Percentiles rank a stretch among this genome's conserved stretches.
Evolutionary conservation across 2,797 vertebrate genomes (phyloP).

Genomic region (Selene dorsalis): DNA sequence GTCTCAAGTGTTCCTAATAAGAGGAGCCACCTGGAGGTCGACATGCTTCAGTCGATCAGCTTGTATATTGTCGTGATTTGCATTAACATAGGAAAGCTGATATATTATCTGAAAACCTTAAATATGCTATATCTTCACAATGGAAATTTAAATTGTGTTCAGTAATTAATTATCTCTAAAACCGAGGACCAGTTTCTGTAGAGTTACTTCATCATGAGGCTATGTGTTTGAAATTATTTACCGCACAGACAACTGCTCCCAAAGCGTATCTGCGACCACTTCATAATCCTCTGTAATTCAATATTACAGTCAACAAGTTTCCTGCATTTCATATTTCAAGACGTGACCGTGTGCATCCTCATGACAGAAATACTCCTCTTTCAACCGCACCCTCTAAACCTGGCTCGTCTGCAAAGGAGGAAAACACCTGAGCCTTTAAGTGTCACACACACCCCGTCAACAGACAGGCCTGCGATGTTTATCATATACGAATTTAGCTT

Average conservation of each 20-base stretch:
- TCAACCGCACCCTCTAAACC: constrained; percentile 25
- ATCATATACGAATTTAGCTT: constrained; percentile 42
- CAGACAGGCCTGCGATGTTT: constrained; percentile 3
- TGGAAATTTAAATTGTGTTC: neutral
- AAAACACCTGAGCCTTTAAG: constrained; percentile 15
- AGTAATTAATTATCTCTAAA: neutral
- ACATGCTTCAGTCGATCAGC: neutral
- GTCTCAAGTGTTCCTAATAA: constrained; percentile 34
- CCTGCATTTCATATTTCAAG: constrained; percentile 10
- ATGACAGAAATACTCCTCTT: constrained; percentile 5
- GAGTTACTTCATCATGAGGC: neutral
- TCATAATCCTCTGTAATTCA: neutral
- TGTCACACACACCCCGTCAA: constrained; percentile 12
- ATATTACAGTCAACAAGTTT: neutral
- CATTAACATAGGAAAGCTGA: neutral
- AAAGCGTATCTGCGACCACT: neutral
- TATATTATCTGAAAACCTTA: too few species aligned
- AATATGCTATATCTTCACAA: neutral
- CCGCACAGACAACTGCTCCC: neutral
- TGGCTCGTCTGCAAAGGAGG: constrained; percentile 18
- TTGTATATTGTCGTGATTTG: neutral
- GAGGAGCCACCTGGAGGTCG: constrained; percentile 17
- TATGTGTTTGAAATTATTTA: neutral
- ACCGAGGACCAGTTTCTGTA: neutral
- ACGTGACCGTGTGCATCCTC: neutral